These are phyloP conservation scores for Eudyptes chrysolophus DNA, from an alignment of 2,113 vertebrate genomes.

Conservation along the genomic window DNA sequence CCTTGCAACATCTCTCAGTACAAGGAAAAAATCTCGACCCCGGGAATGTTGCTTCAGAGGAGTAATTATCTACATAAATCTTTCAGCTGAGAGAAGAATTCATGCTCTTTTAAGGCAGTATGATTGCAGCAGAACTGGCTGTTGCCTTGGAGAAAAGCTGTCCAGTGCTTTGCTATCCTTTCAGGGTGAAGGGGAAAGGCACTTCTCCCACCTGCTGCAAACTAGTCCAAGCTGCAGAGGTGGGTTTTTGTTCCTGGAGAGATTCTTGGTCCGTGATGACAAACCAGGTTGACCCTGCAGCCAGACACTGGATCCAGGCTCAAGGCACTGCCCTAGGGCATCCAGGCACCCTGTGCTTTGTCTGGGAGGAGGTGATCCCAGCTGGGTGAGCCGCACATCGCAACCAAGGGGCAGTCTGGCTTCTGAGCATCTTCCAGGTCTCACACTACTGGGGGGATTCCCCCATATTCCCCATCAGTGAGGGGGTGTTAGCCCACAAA, in stretches of 20 bases:
- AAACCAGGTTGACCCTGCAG: neutral
- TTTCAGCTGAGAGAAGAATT: neutral
- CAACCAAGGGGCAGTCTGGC: neutral
- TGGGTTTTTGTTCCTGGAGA: neutral
- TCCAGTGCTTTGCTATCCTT: neutral
- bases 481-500: neutral
- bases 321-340: neutral
- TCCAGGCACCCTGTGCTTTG: neutral
- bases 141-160: neutral
- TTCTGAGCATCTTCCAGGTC: neutral
- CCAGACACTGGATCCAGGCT: neutral
- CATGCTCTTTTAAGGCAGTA: neutral
- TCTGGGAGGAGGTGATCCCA: neutral
- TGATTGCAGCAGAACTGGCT: neutral
- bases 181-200: neutral
- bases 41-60: neutral
- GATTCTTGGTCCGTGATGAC: neutral
- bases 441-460: neutral
- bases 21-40: neutral
- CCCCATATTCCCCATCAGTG: neutral
- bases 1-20: neutral
- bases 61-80: neutral
- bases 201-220: neutral
- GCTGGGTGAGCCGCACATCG: neutral
- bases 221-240: neutral